These are phyloP conservation scores for Crocodylus rhombifer DNA, from an alignment of 2,797 vertebrate species.

Conservation along the genomic window DNA sequence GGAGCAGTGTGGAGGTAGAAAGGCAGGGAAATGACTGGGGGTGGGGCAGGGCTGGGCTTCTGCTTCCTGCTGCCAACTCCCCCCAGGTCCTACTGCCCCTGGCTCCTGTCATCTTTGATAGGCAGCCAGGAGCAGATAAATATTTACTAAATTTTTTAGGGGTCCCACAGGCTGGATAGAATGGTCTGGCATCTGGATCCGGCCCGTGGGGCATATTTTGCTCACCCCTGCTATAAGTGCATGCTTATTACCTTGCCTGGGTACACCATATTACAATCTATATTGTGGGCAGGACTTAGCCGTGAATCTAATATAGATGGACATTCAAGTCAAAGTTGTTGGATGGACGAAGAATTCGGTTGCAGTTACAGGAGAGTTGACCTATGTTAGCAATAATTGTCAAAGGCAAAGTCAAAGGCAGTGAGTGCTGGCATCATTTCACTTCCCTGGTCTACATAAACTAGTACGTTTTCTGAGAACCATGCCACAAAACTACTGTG, in stretches of 20 bases:
- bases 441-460: neutral
- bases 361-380: neutral
- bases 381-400: neutral
- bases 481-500: neutral
- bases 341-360: neutral
- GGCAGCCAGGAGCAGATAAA: too few relatives aligned
- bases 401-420: neutral
- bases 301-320: neutral
- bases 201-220: too few relatives aligned
- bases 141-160: too few relatives aligned
- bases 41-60: too few relatives aligned
- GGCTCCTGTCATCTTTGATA: too few relatives aligned
- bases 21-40: too few relatives aligned
- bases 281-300: neutral
- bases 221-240: too few relatives aligned
- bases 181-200: too few relatives aligned
- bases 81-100: too few relatives aligned
- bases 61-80: too few relatives aligned
- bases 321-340: neutral
- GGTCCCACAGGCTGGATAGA: too few relatives aligned
- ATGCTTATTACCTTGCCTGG: neutral
- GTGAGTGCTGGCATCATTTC: neutral
- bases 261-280: neutral
- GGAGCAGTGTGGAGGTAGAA: too few relatives aligned
- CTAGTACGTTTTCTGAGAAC: conserved; percentile 23